Evolutionary conservation across 2,888 invertebrate genomes (phyloP).

Genomic region (Pyrrhosoma nymphula): DNA sequence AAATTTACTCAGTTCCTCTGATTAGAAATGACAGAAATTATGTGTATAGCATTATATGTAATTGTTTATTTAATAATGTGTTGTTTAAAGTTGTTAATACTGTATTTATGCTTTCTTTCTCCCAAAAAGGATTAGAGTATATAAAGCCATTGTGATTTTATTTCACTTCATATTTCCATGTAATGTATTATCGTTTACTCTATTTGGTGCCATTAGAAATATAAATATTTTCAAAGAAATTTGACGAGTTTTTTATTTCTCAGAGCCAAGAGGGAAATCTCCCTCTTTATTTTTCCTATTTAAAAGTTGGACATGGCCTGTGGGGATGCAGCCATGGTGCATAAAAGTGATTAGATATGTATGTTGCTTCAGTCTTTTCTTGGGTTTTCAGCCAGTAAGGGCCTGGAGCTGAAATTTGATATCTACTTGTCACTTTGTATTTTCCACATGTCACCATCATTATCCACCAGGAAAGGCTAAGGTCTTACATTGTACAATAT

Average conservation of each 20-base stretch:
- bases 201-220: slow-evolving; percentile 33
- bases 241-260: background rate
- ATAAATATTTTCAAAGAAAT: slow-evolving; percentile 23
- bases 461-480: no score
- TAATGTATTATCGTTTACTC: slow-evolving; percentile 16
- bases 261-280: no score
- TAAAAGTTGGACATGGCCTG: no score
- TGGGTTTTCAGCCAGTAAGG: no score
- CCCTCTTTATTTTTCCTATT: no score
- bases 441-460: no score
- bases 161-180: background rate
- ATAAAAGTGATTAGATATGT: no score
- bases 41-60: background rate
- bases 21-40: background rate
- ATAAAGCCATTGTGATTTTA: slow-evolving; percentile 27
- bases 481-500: no score
- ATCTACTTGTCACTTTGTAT: no score
- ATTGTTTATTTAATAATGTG: slow-evolving; percentile 6
- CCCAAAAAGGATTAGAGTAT: background rate
- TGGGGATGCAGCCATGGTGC: no score
- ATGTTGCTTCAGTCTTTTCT: no score
- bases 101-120: slow-evolving; percentile 25
- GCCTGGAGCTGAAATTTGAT: no score
- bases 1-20: background rate
- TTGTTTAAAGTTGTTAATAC: slow-evolving; percentile 32